Base-by-base conservation (phyloP, 2,113 vertebrate species). In the Vulpes ferrilata region DNA sequence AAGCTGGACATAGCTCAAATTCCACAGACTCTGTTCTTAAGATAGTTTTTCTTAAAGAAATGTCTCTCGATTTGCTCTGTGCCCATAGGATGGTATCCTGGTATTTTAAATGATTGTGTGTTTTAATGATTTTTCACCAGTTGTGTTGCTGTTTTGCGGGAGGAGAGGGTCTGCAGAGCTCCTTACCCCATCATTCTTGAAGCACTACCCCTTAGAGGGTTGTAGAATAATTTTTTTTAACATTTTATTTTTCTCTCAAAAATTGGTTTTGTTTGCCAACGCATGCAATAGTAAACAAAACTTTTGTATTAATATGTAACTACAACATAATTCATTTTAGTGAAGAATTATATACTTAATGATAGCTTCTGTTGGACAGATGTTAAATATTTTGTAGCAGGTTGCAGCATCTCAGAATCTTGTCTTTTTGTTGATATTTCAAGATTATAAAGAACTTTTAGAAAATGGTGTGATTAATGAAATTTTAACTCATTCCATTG, bases 211-310 rank as follows among this genome's bases (percentile, higher is more conserved):
- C 9, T 1, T 22, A 60, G 15, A 69, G 16, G 5, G 43, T 20
- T 35, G 32, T 20, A 64, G 64, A 64, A 57, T 48, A 85, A 71
- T 57, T 90, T 73, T 73, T 84, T 85, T 74, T 48, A 83, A 10
- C n/a, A 71, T 94, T 95, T 89, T 93, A 30, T 25, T 84, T 90
- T 78, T 81, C 8, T 30, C 16, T 35, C 35, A 84, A 43, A 93
- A 57, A 55, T 71, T 7, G 25, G 0, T 81, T 67, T 43, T 74
- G 10, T 23, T 67, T 71, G 13, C 38, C 9, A 84, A 8, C 27
- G 1, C 23, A 16, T 88, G 48, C 11, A 78, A 69, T 43, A 38
- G 48, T 86, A 69, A 91, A 11, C 38, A 7, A 87, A 55, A 69
- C n/a, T 20, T 81, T 90, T 59, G 35, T 86, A 90, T 90, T n/a